Conservation (phyloP, 1,140 invertebrate genomes). For the Teleogryllus occipitalis region DNA sequence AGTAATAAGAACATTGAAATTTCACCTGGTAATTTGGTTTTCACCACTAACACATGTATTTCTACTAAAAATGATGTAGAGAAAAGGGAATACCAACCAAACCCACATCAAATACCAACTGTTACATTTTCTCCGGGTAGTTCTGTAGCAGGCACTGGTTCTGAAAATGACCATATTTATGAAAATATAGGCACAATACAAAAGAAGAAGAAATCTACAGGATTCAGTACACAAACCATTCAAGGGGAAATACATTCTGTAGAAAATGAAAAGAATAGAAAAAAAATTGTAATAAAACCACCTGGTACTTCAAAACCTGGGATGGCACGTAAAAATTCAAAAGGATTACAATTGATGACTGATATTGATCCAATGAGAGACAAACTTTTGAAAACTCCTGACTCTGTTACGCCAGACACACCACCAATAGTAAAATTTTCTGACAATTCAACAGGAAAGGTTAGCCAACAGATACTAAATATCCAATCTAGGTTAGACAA, state of each 20-base stretch:
- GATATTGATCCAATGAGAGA: conserved; percentile 6
- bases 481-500: background rate
- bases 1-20: background rate
- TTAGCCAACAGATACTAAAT: background rate
- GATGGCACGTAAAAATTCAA: conserved; percentile 5
- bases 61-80: background rate
- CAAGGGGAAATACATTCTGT: background rate
- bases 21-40: background rate
- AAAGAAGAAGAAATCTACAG: conserved; percentile 20
- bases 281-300: background rate
- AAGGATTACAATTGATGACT: conserved; percentile 9
- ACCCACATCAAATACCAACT: background rate
- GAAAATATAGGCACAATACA: background rate
- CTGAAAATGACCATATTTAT: background rate
- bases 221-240: conserved; percentile 12
- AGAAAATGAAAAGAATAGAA: conserved; percentile 11
- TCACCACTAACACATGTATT: background rate
- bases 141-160: background rate
- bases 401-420: conserved; percentile 11
- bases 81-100: background rate
- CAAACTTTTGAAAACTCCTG: background rate
- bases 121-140: background rate
- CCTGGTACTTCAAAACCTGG: background rate
- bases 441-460: background rate
- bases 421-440: conserved; percentile 8